A percentile compares a stretch with the other conserved stretches of the same genome.
These are phyloP conservation scores for Camponotus pennsylvanicus DNA, from an alignment of 1,140 invertebrate species.

Conservation along the genomic window DNA sequence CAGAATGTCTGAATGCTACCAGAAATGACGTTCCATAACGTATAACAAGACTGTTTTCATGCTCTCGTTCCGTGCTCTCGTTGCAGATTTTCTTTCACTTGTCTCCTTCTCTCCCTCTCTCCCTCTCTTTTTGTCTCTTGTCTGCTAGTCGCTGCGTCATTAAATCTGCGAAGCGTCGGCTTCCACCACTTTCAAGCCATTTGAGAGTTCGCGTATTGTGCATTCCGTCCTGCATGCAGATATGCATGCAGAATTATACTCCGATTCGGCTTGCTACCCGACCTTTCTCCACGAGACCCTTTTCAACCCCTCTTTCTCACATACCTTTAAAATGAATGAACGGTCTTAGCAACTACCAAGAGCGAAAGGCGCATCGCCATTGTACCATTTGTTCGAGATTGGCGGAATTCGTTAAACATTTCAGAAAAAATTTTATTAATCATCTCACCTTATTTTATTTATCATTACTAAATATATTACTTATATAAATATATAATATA, in stretches of 20 bases:
- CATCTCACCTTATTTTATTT: constrained; percentile 29
- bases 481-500: too few relatives aligned
- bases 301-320: background rate
- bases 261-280: background rate
- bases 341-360: constrained; percentile 17
- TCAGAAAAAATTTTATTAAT: constrained; percentile 29
- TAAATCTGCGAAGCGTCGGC: constrained; percentile 52
- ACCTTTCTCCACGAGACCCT: constrained; percentile 12
- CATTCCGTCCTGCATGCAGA: constrained; percentile 39
- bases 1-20: background rate
- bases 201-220: constrained; percentile 46
- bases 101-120: background rate
- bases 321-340: constrained; percentile 36
- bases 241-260: constrained; percentile 10
- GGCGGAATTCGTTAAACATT: constrained; percentile 6
- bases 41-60: background rate
- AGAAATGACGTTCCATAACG: constrained; percentile 21
- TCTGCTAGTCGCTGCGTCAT: constrained; percentile 49
- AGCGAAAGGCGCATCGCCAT: background rate
- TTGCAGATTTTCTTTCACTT: constrained; percentile 18
- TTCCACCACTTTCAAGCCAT: constrained; percentile 37
- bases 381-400: background rate
- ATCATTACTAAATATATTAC: background rate
- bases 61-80: background rate
- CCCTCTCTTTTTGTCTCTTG: background rate